Evolutionary conservation across 2,888 invertebrate genomes (phyloP), one percentile per base, ranked within the genome.

Genomic region (Podabrus alpinus): DNA sequence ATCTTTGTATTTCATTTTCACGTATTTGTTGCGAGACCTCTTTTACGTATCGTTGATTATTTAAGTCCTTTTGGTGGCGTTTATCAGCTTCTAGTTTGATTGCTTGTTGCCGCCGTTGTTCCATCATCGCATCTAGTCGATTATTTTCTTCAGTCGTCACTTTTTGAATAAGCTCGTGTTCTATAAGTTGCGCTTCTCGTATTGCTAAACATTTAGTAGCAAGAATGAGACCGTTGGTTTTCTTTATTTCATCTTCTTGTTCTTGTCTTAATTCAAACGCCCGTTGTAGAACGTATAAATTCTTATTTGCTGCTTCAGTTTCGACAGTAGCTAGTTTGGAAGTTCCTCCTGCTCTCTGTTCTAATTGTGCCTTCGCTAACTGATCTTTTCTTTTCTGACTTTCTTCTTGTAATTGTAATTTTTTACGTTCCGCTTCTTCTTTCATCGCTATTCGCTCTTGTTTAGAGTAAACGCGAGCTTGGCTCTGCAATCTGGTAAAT

Each of bases 131-230:
- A 78, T 94, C 92, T 68, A 93, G 88, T 86, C 91, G 86, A 75
- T 85, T 85, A 74, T 91, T 87, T 80, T 92, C 91, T 29, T 90
- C 90, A 24, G 88, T 88, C 0, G 91, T 78, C 77, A 91, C 90
- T 81, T 89, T 90, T 83, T 89, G 88, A 66, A 92, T 90, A 25
- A 91, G 85, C 69, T 86, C 85, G 80, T 88, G 88, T 86, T 94
- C 94, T 0, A 90, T 90, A 75, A 95, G 91, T 88, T 96, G 96
- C 0, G 95, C 95, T 85, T 95, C 94, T 15, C 96, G 88, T 66
- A 96, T 94, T 0, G 95, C 94, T 83, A 94, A 92, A 80, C 95
- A 96, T 86, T 96, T 96, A 16, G 94, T 94, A 15, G 94, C 94
- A 11, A 96, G 87, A 81, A 96, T 94, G 77, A 96, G 89, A 74